These are phyloP conservation scores for Acanthisitta chloris DNA, from an alignment of 2,113 vertebrate species.

Conservation along the genomic window DNA sequence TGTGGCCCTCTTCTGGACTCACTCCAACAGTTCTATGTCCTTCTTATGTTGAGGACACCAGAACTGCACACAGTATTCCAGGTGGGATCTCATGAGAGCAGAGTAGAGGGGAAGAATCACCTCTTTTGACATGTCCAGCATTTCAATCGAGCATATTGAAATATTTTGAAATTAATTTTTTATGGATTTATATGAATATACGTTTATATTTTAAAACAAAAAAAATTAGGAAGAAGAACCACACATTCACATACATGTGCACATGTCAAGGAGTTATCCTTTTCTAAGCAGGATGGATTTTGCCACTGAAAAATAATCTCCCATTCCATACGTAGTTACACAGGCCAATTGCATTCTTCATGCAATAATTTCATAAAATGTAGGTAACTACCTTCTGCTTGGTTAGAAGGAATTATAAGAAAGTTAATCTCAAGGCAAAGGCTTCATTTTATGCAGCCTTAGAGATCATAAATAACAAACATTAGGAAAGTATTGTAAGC, in stretches of 20 bases:
- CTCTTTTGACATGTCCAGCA: too few relatives aligned
- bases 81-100: too few relatives aligned
- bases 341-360: background rate
- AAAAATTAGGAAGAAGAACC: background rate
- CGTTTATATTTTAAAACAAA: background rate
- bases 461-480: background rate
- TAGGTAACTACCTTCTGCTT: background rate
- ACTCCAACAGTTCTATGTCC: too few relatives aligned
- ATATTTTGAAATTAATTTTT: background rate
- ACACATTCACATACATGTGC: background rate
- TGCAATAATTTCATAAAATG: background rate
- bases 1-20: too few relatives aligned
- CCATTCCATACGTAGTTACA: background rate
- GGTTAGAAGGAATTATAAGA: background rate
- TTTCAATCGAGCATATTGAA: background rate
- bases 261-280: background rate
- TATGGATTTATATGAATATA: background rate
- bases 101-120: too few relatives aligned
- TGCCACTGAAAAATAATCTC: background rate
- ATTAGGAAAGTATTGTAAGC: background rate
- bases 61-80: too few relatives aligned
- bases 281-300: background rate
- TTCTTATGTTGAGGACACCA: too few relatives aligned
- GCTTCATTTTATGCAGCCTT: background rate
- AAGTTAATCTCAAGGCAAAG: background rate